A percentile compares a stretch with the other conserved stretches of the same genome.
Conservation (phyloP, 2,113 vertebrate species). For the Cinclus cinclus region DNA sequence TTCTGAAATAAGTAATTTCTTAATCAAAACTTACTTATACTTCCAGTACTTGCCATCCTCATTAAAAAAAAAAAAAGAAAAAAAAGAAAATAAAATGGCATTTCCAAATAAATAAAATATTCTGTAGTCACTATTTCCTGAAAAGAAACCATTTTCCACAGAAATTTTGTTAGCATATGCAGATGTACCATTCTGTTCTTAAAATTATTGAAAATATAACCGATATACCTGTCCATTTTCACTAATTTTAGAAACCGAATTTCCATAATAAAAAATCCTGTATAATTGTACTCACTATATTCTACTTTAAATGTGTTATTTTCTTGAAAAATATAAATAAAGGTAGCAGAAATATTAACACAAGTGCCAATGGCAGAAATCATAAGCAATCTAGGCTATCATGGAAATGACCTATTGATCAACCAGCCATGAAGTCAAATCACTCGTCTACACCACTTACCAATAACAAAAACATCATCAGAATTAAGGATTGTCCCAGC, state of each 20-base stretch:
- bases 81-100: accelerated
- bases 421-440: not conserved
- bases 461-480: not conserved
- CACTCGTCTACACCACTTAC: not conserved
- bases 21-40: not conserved
- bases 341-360: not conserved
- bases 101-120: not conserved
- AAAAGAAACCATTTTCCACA: not conserved
- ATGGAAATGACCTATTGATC: not conserved
- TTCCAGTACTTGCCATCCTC: not conserved
- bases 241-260: not conserved
- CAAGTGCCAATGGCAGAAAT: not conserved
- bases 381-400: not conserved
- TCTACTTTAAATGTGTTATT: not conserved
- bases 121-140: not conserved
- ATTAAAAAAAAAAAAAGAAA: too few species aligned
- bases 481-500: not conserved
- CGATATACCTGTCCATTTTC: not conserved
- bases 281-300: not conserved
- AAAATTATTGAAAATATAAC: not conserved
- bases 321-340: not conserved
- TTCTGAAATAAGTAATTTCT: not conserved
- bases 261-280: not conserved
- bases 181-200: not conserved
- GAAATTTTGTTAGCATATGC: not conserved